Conservation (phyloP, 2,888 invertebrate genomes). For the Halocaridina rubra region DNA sequence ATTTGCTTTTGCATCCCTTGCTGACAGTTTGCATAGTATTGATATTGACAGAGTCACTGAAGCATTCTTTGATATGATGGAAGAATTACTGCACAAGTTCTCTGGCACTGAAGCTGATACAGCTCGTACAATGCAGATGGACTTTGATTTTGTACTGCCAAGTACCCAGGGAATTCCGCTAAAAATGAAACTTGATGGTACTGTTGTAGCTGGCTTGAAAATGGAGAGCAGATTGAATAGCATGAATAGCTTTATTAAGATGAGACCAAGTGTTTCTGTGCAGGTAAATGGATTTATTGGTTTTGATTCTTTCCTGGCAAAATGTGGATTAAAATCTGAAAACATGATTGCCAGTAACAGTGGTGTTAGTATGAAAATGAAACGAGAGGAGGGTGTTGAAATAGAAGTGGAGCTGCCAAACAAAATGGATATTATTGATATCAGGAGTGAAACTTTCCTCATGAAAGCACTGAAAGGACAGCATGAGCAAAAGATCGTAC, state of each 20-base stretch:
- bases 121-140: conserved; percentile 25
- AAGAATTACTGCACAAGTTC: background rate
- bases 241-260: background rate
- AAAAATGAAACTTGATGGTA: conserved; percentile 14
- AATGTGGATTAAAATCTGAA: background rate
- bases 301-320: background rate
- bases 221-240: background rate
- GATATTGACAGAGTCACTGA: background rate
- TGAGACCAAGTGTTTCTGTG: background rate
- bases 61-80: background rate
- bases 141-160: conserved; percentile 23
- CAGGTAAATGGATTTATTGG: background rate
- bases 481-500: conserved; percentile 7
- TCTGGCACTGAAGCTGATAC: conserved; percentile 4
- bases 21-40: conserved; percentile 16
- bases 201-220: conserved; percentile 42
- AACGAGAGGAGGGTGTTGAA: background rate
- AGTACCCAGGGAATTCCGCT: conserved; percentile 57
- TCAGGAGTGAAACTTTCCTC: conserved; percentile 20
- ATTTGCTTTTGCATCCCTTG: conserved; percentile 28
- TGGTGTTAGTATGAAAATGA: background rate
- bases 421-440: conserved; percentile 8
- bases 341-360: background rate
- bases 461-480: conserved; percentile 5
- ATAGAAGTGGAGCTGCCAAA: background rate